Base-by-base conservation (phyloP, 2,888 invertebrate species). In the Microdon myrmicae region DNA sequence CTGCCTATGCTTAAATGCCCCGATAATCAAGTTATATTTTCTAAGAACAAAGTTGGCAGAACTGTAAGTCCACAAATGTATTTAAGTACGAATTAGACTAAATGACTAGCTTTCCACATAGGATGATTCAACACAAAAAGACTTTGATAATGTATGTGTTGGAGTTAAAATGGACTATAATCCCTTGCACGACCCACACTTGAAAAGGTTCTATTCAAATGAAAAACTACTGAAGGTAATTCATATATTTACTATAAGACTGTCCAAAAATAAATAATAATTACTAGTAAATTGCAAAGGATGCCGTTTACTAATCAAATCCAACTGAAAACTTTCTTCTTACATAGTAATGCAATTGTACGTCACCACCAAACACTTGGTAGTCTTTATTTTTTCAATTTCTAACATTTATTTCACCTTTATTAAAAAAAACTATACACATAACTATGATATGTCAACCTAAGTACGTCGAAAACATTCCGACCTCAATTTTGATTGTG, bases 101-200 rank as follows among this genome's bases (percentile, higher is more conserved):
- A 7, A 7, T n/a, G 6, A 2, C 23, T 2, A 10, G 34, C 8
- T 14, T 47, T 45, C 5, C 14, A 78, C 74, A 72, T 74, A 9
- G 72, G n/a, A n/a, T n/a, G n/a, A n/a, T n/a, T n/a, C n/a, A n/a
- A n/a, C n/a, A n/a, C n/a, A 73, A 56, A 72, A 72, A 12, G 73
- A 76, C n/a, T 78, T 77, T 12, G 75, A 78, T 61, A 53, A 74
- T 3, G 72, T 73, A 5, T 72, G 72, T 4, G 69, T 70, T 0
- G 71, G 72, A 7, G 68, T 70, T 13, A 71, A 73, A 29, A 75
- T 74, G 32, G 83, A 83, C 64, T 86, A 86, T 69, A 84, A 85
- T 28, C 81, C 85, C 0, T 74, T 84, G 74, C 85, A 85, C 67
- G 86, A 86, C 68, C 83, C 83, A 0, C 84, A 86, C 69, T 74